phyloP scores from a whole-genome alignment of 2,888 invertebrate species.

The Lymantria monacha region DNA sequence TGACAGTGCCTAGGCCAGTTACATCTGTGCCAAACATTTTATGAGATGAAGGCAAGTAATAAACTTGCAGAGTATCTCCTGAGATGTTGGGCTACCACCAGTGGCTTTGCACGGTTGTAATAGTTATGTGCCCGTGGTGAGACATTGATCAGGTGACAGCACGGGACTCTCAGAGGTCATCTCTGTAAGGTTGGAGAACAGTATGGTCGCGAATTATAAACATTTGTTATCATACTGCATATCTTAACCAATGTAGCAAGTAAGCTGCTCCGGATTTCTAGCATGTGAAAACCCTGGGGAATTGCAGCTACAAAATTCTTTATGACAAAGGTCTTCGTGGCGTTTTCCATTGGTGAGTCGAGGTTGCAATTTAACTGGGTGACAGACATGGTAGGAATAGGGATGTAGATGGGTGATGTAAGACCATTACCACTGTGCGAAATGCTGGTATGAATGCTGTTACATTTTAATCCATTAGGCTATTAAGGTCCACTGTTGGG shows the following conservation, averaged over 20 bases:
- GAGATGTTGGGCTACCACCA: slow-evolving; percentile 48
- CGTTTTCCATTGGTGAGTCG: slow-evolving; percentile 16
- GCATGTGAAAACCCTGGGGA: slow-evolving; percentile 55
- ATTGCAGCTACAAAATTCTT: slow-evolving; percentile 50
- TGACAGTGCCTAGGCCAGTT: slow-evolving; percentile 50
- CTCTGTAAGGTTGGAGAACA: slow-evolving; percentile 60
- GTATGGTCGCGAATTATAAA: slow-evolving; percentile 58
- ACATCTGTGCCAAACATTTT: slow-evolving; percentile 45
- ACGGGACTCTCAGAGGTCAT: slow-evolving; percentile 60
- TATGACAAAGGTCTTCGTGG: slow-evolving; percentile 1
- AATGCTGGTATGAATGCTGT: slow-evolving; percentile 7
- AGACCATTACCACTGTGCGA: slow-evolving; percentile 47
- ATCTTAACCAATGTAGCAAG: slow-evolving; percentile 73
- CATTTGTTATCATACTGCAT: slow-evolving; percentile 66
- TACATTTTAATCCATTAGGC: neutral
- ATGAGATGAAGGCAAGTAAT: slow-evolving; percentile 14
- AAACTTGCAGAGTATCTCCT: slow-evolving; percentile 35
- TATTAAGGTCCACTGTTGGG: too few species aligned
- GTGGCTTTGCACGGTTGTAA: slow-evolving; percentile 28
- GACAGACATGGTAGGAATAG: slow-evolving; percentile 60
- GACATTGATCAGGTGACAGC: slow-evolving; percentile 32
- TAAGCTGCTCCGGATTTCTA: slow-evolving; percentile 63
- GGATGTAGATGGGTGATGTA: slow-evolving; percentile 59
- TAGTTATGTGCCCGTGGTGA: slow-evolving; percentile 40
- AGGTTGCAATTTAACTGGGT: slow-evolving; percentile 64